These are phyloP conservation scores for Todiramphus chloris DNA, from an alignment of 2,113 vertebrate species.

Conservation along the genomic window DNA sequence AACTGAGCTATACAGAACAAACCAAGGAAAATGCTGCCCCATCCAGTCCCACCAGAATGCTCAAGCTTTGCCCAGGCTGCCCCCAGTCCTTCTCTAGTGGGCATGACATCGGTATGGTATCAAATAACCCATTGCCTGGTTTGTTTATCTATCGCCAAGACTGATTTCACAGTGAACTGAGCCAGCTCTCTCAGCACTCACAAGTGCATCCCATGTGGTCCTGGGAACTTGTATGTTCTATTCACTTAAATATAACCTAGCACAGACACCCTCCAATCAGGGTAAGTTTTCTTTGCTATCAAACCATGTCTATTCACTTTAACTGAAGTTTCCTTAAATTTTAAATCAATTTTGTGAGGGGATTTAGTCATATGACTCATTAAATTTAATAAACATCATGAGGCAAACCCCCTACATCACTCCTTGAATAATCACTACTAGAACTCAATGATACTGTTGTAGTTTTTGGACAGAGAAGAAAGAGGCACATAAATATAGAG, in stretches of 20 bases:
- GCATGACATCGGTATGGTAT: too few species aligned
- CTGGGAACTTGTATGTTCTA: neutral
- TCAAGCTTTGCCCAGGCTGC: too few species aligned
- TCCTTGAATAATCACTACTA: neutral
- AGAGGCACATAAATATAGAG: neutral
- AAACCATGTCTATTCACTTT: neutral
- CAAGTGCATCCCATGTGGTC: rapidly evolving
- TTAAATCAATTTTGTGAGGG: neutral
- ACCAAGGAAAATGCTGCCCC: too few species aligned
- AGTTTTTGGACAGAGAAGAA: neutral
- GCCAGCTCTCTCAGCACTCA: neutral
- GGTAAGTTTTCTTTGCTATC: neutral
- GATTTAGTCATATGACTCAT: neutral
- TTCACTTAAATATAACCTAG: neutral
- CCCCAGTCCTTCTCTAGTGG: too few species aligned
- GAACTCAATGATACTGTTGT: neutral
- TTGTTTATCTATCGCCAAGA: neutral
- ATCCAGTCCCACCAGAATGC: too few species aligned
- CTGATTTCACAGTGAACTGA: neutral
- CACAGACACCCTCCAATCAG: rapidly evolving
- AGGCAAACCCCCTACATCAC: neutral
- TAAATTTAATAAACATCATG: neutral
- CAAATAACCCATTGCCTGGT: too few species aligned
- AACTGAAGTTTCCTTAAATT: neutral
- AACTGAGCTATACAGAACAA: too few species aligned